These are phyloP conservation scores for Anoplolepis gracilipes DNA, from an alignment of 1,140 invertebrate genomes.

Conservation along the genomic window DNA sequence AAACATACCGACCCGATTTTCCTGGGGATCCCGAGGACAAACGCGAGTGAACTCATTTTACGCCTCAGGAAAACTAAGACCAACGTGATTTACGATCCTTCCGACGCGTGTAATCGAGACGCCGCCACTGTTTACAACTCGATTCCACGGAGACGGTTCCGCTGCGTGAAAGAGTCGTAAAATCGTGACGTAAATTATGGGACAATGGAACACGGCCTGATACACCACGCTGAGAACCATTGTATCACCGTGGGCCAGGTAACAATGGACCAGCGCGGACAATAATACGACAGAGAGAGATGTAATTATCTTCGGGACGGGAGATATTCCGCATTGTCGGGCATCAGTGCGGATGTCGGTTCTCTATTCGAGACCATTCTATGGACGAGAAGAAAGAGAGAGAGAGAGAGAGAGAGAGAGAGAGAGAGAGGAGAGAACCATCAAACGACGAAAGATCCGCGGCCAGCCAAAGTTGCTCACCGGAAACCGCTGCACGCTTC, in stretches of 20 bases:
- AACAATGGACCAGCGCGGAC: slow-evolving; percentile 69
- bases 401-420: background rate
- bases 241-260: slow-evolving; percentile 61
- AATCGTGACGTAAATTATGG: slow-evolving; percentile 72
- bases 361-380: slow-evolving; percentile 15
- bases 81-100: slow-evolving; percentile 59
- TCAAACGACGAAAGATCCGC: slow-evolving; percentile 67
- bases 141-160: slow-evolving; percentile 39
- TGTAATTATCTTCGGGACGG: slow-evolving; percentile 72
- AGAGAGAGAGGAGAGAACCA: background rate
- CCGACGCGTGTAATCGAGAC: slow-evolving; percentile 39
- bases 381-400: background rate
- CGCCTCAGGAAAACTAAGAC: slow-evolving; percentile 20
- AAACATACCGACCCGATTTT: background rate
- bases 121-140: slow-evolving; percentile 36
- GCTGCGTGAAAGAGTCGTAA: slow-evolving; percentile 68
- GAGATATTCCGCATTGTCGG: slow-evolving; percentile 69
- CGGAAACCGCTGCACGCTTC: slow-evolving; percentile 37
- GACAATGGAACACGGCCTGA: slow-evolving; percentile 64
- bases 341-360: slow-evolving; percentile 56
- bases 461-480: slow-evolving; percentile 18
- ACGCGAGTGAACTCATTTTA: slow-evolving; percentile 32
- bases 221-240: slow-evolving; percentile 66
- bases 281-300: slow-evolving; percentile 74
- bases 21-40: background rate